Conservation (phyloP, 2,113 vertebrate species). For the Parus major region DNA sequence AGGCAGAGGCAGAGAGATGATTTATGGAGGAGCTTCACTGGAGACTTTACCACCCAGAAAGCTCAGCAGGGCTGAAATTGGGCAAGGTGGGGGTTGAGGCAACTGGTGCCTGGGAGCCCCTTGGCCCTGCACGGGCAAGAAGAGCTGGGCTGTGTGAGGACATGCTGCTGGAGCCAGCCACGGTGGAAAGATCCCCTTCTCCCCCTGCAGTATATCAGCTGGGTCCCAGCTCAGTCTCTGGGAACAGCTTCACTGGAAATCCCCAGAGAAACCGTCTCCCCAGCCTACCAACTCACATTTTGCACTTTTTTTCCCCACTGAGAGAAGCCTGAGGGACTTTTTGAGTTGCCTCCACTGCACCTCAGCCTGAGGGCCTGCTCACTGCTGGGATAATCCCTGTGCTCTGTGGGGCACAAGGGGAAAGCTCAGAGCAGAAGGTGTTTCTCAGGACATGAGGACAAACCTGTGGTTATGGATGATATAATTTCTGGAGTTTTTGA, state of each 20-base stretch:
- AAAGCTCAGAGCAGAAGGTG: not conserved
- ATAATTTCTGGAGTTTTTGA: not conserved
- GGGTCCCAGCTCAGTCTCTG: not conserved
- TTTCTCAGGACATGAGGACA: not conserved
- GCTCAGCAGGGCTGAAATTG: not conserved
- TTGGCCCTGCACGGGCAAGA: not conserved
- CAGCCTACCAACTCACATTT: not conserved
- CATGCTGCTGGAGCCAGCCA: fast-evolving
- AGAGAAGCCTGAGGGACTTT: not conserved
- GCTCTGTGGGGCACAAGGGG: fast-evolving
- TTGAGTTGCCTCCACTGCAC: fast-evolving
- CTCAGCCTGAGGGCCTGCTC: not conserved
- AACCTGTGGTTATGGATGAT: not conserved
- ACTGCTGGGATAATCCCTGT: not conserved
- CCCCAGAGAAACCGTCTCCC: not conserved
- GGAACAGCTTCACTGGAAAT: not conserved
- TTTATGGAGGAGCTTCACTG: not conserved
- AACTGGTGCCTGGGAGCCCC: not conserved
- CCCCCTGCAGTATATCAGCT: fast-evolving
- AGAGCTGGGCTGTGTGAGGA: not conserved
- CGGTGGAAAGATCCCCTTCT: not conserved
- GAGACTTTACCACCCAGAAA: not conserved
- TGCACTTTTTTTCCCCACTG: fast-evolving
- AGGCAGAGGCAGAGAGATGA: not conserved
- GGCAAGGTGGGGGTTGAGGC: not conserved